Conservation (phyloP, 2,113 vertebrate genomes). For the Eulemur rufifrons region DNA sequence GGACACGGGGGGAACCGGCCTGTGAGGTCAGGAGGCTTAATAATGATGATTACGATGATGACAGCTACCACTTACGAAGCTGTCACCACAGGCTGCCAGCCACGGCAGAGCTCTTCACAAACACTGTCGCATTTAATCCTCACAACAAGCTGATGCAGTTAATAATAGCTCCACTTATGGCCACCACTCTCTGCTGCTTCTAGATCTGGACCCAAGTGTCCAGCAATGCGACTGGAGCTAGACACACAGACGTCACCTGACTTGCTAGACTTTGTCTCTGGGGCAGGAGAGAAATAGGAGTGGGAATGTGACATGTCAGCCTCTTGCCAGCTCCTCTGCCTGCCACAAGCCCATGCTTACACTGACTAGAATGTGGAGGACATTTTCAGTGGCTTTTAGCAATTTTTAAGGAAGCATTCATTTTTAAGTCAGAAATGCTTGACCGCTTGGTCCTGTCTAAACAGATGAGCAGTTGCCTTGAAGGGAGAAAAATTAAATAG, state of each 20-base stretch:
- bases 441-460: background rate
- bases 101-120: background rate
- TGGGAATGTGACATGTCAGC: background rate
- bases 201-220: background rate
- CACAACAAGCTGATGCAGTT: background rate
- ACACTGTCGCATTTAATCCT: background rate
- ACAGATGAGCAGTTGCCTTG: background rate
- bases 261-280: background rate
- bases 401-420: background rate
- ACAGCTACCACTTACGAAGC: background rate
- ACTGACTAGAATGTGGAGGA: background rate
- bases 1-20: background rate
- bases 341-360: background rate
- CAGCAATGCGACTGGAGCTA: background rate
- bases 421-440: slow-evolving; percentile 10
- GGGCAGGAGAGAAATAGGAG: background rate
- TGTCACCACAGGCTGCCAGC: background rate
- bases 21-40: background rate
- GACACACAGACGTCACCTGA: background rate
- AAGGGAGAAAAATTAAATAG: background rate
- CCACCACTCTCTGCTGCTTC: background rate
- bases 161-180: background rate
- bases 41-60: background rate
- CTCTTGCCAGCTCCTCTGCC: background rate
- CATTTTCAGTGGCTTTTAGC: background rate